A percentile compares a stretch with the other conserved stretches of the same genome.
Evolutionary conservation across 2,797 vertebrate genomes (phyloP).

Genomic region (Lepus townsendii): DNA sequence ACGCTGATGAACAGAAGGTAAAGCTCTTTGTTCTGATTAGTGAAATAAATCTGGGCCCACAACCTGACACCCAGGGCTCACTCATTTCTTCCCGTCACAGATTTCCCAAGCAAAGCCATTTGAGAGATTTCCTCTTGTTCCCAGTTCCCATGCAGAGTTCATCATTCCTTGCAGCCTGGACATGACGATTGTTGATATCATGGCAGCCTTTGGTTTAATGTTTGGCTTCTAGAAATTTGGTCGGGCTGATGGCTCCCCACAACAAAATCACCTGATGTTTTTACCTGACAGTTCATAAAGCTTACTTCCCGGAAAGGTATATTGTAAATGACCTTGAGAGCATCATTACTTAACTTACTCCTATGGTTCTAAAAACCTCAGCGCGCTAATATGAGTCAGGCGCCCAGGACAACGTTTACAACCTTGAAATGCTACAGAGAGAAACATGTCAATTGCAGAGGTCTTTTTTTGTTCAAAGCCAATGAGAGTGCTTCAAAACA

Average conservation of each 20-base stretch:
- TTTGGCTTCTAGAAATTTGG: constrained; percentile 78
- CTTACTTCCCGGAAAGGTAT: constrained; percentile 58
- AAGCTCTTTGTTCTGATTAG: constrained; percentile 93
- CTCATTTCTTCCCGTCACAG: constrained; percentile 69
- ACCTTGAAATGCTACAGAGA: not conserved
- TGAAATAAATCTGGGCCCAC: constrained; percentile 85
- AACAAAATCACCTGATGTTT: constrained; percentile 9
- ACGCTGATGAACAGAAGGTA: constrained; percentile 98
- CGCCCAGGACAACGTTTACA: constrained; percentile 16
- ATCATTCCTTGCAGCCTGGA: constrained; percentile 44
- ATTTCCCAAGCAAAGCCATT: constrained; percentile 64
- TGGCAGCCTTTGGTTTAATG: constrained; percentile 50
- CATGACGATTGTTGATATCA: not conserved
- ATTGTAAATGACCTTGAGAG: constrained; percentile 52
- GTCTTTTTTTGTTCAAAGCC: constrained; percentile 44
- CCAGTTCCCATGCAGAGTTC: constrained; percentile 70
- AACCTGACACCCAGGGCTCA: constrained; percentile 68
- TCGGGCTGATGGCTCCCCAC: not conserved
- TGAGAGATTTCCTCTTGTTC: constrained; percentile 76
- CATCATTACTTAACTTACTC: constrained; percentile 26
- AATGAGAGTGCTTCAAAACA: constrained; percentile 35
- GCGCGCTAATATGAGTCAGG: constrained; percentile 33
- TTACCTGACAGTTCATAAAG: constrained; percentile 10
- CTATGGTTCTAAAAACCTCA: constrained; percentile 16
- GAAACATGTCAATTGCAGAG: not conserved